phyloP scores from a whole-genome alignment of 2,888 invertebrate species.

The Pristionchus mayeri region DNA sequence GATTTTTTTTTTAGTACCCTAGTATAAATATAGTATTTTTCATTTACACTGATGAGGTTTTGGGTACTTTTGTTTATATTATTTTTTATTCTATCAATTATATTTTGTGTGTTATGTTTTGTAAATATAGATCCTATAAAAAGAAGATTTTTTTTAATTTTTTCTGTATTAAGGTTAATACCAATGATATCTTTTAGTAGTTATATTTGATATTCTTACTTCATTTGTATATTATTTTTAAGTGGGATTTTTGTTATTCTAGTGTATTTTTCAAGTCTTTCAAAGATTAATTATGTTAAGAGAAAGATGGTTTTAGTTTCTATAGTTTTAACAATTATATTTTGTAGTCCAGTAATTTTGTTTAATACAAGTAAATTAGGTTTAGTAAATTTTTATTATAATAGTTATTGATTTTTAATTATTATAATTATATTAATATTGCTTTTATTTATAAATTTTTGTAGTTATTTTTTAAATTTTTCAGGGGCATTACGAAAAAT shows the following conservation, averaged over 20 bases:
- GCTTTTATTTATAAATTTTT: constrained; percentile 78
- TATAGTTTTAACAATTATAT: constrained; percentile 53
- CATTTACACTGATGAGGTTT: constrained; percentile 67
- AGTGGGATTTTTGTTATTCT: constrained; percentile 68
- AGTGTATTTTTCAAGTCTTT: constrained; percentile 66
- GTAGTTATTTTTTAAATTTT: constrained; percentile 66
- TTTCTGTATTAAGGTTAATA: constrained; percentile 60
- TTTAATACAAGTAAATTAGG: constrained; percentile 51
- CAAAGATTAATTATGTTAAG: constrained; percentile 61
- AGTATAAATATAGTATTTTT: constrained; percentile 61
- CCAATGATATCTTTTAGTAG: constrained; percentile 59
- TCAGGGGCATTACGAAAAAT: constrained; percentile 66
- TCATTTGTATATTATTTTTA: constrained; percentile 67
- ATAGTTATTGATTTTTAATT: constrained; percentile 59
- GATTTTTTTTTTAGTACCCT: constrained; percentile 62
- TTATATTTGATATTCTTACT: constrained; percentile 66
- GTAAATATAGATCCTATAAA: constrained; percentile 63
- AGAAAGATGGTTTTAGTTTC: constrained; percentile 53
- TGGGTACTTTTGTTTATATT: constrained; percentile 61
- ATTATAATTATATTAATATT: constrained; percentile 64
- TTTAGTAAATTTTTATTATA: constrained; percentile 78
- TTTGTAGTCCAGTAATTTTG: constrained; percentile 49
- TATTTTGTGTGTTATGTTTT: constrained; percentile 61
- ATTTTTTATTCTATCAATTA: constrained; percentile 60
- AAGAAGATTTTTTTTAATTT: constrained; percentile 65